Evolutionary conservation across 1,140 invertebrate genomes (phyloP).

Genomic region (Oppia nitens): DNA sequence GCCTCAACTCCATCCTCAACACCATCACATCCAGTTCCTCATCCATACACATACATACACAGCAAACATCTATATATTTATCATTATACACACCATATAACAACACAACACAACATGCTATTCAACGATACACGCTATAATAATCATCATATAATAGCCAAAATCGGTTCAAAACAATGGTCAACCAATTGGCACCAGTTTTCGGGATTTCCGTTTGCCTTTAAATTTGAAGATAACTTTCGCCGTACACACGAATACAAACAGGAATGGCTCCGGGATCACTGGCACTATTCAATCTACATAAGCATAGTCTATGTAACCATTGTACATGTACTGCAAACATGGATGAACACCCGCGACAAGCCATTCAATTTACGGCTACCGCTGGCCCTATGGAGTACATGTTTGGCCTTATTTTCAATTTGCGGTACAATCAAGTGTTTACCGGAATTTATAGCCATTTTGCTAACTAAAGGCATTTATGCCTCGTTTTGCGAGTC

Average conservation of each 20-base stretch:
- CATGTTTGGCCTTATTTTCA: constrained; percentile 1
- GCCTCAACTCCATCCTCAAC: too few relatives aligned
- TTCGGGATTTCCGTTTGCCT: constrained; percentile 6
- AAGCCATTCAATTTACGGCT: constrained; percentile 5
- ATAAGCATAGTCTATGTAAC: neutral
- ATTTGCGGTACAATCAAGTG: constrained; percentile 10
- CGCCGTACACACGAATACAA: constrained; percentile 43
- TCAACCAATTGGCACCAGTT: constrained; percentile 4
- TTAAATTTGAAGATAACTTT: constrained; percentile 4
- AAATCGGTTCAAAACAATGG: neutral
- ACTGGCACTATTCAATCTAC: constrained; percentile 14
- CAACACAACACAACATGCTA: too few relatives aligned
- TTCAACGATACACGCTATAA: neutral
- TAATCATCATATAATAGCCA: neutral
- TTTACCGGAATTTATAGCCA: constrained; percentile 14
- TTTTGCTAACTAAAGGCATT: constrained; percentile 1
- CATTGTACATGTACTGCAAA: neutral
- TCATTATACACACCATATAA: too few relatives aligned
- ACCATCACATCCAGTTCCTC: too few relatives aligned
- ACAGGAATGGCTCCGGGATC: constrained; percentile 40
- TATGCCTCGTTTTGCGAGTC: constrained; percentile 3
- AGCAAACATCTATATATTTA: too few relatives aligned
- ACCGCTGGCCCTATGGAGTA: constrained; percentile 7
- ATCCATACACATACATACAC: too few relatives aligned
- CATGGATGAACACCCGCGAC: constrained; percentile 26